Conservation (phyloP, 2,797 vertebrate species). For the Philypnodon macrostomus region DNA sequence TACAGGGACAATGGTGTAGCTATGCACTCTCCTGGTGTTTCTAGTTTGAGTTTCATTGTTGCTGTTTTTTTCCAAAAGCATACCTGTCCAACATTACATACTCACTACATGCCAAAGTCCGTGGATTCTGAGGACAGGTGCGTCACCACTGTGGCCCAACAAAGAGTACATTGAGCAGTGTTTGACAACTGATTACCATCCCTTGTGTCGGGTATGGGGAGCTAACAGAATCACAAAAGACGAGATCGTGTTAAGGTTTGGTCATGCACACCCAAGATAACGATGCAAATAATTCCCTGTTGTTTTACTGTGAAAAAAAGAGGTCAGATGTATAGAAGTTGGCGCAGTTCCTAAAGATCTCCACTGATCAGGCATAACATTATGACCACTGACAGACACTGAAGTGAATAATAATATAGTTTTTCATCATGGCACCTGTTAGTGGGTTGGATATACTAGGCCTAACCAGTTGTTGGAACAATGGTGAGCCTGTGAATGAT, state of each 20-base stretch:
- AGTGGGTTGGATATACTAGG: too few relatives aligned
- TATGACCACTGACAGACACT: too few relatives aligned
- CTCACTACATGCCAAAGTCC: conserved; percentile 9
- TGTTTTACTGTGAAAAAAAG: background rate
- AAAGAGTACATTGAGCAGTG: conserved; percentile 12
- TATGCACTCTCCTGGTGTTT: too few relatives aligned
- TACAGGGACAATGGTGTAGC: too few relatives aligned
- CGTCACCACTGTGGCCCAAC: conserved; percentile 1
- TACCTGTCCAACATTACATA: too few relatives aligned
- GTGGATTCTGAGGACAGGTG: conserved; percentile 3
- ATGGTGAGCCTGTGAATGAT: too few relatives aligned
- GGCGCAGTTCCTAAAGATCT: background rate
- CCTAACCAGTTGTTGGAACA: too few relatives aligned
- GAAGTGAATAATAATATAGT: too few relatives aligned
- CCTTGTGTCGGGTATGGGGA: background rate
- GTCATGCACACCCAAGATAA: conserved; percentile 1
- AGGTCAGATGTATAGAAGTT: conserved; percentile 2
- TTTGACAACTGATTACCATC: conserved; percentile 12
- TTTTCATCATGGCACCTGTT: too few relatives aligned
- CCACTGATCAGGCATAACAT: too few relatives aligned
- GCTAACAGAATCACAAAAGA: conserved; percentile 4
- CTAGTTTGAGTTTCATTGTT: background rate
- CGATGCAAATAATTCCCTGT: conserved; percentile 1
- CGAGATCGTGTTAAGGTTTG: background rate
- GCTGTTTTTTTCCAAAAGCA: conserved; percentile 2